Conservation (phyloP, 2,113 vertebrate genomes). For the Corapipo altera region DNA sequence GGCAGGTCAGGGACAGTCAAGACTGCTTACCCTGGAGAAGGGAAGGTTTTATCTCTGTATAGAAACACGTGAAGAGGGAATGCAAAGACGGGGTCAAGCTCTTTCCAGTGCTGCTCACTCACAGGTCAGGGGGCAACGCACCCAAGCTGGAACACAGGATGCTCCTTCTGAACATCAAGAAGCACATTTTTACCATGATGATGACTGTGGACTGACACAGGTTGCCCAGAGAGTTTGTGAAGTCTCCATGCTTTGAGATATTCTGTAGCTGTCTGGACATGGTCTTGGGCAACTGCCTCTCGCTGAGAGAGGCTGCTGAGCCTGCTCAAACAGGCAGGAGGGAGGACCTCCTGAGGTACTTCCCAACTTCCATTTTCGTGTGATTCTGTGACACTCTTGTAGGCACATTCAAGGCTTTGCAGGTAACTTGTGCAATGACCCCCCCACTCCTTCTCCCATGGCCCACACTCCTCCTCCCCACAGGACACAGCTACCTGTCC, state of each 20-base stretch:
- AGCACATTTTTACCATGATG: neutral
- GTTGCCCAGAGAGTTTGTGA: too few species aligned
- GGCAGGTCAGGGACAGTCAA: neutral
- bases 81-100: neutral
- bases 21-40: neutral
- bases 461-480: neutral
- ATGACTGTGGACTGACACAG: too few species aligned
- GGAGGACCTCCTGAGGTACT: neutral
- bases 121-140: neutral
- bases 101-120: neutral
- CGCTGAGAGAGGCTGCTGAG: too few species aligned
- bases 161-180: neutral
- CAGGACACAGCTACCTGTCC: neutral
- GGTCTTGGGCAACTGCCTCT: neutral
- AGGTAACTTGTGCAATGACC: neutral
- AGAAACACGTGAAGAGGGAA: neutral
- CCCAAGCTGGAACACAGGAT: neutral
- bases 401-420: neutral
- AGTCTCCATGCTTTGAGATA: neutral
- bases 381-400: neutral
- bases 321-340: neutral
- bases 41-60: neutral
- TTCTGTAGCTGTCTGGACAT: neutral
- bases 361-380: neutral
- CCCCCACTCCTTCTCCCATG: accelerated